phyloP scores from a whole-genome alignment of 2,888 invertebrate species.

The Monopis laevigella region DNA sequence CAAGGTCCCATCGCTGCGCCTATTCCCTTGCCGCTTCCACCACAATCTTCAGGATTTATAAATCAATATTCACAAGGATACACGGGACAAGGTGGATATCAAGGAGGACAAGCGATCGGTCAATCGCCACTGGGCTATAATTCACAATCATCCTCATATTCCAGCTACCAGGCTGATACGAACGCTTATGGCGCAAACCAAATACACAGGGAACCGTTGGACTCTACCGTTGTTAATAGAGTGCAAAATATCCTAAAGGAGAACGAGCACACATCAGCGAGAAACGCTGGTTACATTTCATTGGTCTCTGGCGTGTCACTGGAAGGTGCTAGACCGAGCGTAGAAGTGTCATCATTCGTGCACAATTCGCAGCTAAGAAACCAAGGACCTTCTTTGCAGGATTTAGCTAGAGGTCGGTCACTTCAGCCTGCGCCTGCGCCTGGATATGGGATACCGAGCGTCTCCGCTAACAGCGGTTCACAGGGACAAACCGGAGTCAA shows the following conservation, averaged over 20 bases:
- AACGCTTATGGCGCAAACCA: slow-evolving; percentile 34
- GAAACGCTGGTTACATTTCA: slow-evolving; percentile 43
- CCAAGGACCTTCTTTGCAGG: slow-evolving; percentile 3
- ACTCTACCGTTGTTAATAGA: slow-evolving; percentile 39
- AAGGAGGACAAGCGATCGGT: slow-evolving; percentile 17
- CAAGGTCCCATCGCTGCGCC: not conserved
- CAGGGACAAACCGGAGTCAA: slow-evolving; percentile 18
- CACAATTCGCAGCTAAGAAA: slow-evolving; percentile 34
- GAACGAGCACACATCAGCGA: slow-evolving; percentile 47
- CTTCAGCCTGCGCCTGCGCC: slow-evolving; percentile 23
- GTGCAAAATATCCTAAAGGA: slow-evolving; percentile 50
- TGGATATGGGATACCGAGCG: slow-evolving; percentile 33
- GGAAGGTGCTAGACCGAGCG: slow-evolving; percentile 46
- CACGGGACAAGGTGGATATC: slow-evolving; percentile 12
- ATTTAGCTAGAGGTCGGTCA: slow-evolving; percentile 2
- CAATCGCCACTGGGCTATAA: slow-evolving; percentile 20
- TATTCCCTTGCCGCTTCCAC: not conserved
- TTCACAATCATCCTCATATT: slow-evolving; percentile 26
- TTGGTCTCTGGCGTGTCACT: slow-evolving; percentile 51
- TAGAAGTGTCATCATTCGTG: slow-evolving; percentile 52
- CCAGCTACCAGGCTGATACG: slow-evolving; percentile 50
- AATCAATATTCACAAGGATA: slow-evolving; percentile 6
- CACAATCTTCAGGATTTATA: not conserved
- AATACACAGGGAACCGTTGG: slow-evolving; percentile 31
- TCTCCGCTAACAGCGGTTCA: slow-evolving; percentile 22